phyloP scores from a whole-genome alignment of 2,888 invertebrate genomes.

The Adela reaumurella region DNA sequence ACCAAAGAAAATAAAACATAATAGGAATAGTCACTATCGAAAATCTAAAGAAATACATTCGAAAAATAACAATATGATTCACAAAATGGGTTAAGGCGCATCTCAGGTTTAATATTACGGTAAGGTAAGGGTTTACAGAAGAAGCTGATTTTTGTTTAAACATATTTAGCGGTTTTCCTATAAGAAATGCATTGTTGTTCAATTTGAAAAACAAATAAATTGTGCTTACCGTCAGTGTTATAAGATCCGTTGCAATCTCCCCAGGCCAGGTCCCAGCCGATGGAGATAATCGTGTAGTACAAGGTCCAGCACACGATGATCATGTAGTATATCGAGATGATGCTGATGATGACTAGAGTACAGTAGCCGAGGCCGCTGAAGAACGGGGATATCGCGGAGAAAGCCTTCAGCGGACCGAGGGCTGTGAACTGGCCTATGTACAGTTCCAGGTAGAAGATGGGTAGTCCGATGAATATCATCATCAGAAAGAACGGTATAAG shows the following conservation, averaged over 20 bases:
- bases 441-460: constrained; percentile 76
- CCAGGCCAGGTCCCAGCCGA: constrained; percentile 63
- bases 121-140: too few species aligned
- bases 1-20: too few species aligned
- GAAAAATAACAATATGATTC: too few species aligned
- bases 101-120: too few species aligned
- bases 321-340: constrained; percentile 76
- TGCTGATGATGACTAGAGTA: constrained; percentile 65
- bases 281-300: constrained; percentile 70
- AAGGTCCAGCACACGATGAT: constrained; percentile 75
- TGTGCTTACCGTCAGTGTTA: constrained; percentile 56
- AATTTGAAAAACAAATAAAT: too few species aligned
- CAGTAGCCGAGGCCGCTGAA: constrained; percentile 63
- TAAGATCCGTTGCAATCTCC: constrained; percentile 62
- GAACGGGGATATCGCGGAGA: constrained; percentile 59
- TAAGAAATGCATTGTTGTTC: too few species aligned
- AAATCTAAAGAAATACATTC: too few species aligned
- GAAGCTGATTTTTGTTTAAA: too few species aligned
- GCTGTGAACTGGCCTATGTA: constrained; percentile 77
- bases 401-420: constrained; percentile 65
- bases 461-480: constrained; percentile 72
- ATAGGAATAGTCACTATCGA: too few species aligned
- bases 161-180: too few species aligned
- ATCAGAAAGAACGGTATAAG: constrained; percentile 70
- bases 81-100: too few species aligned